These are phyloP conservation scores for Caenorhabditis japonica DNA, from an alignment of 2,888 invertebrate genomes.

Conservation along the genomic window DNA sequence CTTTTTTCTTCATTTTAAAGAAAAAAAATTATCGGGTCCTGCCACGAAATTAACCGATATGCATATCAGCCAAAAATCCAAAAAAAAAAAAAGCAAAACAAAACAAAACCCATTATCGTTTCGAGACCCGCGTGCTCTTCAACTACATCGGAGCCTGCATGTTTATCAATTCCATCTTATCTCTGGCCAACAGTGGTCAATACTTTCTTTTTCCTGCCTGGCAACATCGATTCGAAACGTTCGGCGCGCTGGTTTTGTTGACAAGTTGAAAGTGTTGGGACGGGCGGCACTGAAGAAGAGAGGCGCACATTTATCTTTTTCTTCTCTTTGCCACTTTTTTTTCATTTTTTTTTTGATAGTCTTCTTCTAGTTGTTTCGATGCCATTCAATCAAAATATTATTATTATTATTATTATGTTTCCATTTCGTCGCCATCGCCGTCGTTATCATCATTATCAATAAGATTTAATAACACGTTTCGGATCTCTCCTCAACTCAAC, in stretches of 20 bases:
- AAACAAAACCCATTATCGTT: no score
- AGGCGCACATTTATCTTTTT: slow-evolving; percentile 11
- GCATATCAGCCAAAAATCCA: no score
- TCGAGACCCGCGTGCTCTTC: no score
- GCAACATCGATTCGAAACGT: slow-evolving; percentile 41
- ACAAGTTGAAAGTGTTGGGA: slow-evolving; percentile 33
- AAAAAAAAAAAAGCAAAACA: no score
- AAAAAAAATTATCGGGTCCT: no score
- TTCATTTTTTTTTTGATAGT: slow-evolving; percentile 27
- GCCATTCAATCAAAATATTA: no score
- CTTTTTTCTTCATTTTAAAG: no score
- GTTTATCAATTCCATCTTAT: background rate
- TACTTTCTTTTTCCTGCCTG: background rate
- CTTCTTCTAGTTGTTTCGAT: no score
- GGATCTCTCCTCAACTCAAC: background rate
- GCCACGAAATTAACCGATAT: no score
- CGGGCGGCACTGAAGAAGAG: slow-evolving; percentile 33
- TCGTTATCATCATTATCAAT: slow-evolving; percentile 28
- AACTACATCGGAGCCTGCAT: no score
- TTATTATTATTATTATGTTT: slow-evolving; percentile 1
- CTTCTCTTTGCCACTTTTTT: slow-evolving; percentile 23
- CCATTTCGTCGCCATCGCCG: slow-evolving; percentile 13
- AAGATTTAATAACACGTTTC: slow-evolving; percentile 6
- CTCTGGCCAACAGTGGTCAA: background rate
- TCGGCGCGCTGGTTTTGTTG: slow-evolving; percentile 36